Conservation (phyloP, 2,888 invertebrate genomes). For the Trichopoda pennipes region DNA sequence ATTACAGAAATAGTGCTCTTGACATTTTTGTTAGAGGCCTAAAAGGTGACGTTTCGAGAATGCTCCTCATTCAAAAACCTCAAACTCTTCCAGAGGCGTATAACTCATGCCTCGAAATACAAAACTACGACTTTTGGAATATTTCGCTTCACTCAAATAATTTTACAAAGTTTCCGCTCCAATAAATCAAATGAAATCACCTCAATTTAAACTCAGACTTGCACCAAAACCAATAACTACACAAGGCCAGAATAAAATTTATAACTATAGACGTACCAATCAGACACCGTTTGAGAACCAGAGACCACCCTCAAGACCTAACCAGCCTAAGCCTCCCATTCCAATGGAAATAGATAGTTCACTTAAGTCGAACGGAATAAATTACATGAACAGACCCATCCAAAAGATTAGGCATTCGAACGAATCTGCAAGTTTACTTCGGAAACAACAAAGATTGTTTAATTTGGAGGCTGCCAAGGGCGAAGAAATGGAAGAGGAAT, state of each 20-base stretch:
- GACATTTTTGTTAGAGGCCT: constrained; percentile 65
- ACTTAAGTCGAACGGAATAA: not conserved
- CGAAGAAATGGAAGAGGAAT: not conserved
- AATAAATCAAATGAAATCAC: constrained; percentile 19
- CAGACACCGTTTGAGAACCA: constrained; percentile 4
- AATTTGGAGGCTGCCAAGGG: constrained; percentile 9
- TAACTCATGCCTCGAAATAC: constrained; percentile 38
- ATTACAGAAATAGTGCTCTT: constrained; percentile 67
- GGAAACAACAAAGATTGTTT: constrained; percentile 33
- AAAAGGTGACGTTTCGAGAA: constrained; percentile 52
- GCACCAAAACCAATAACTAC: constrained; percentile 9
- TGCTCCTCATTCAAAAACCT: constrained; percentile 33
- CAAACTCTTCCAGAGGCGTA: constrained; percentile 38
- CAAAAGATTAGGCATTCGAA: not conserved
- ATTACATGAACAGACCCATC: constrained; percentile 22
- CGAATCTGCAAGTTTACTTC: constrained; percentile 1
- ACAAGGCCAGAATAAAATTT: constrained; percentile 11
- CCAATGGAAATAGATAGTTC: constrained; percentile 4
- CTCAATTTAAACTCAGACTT: constrained; percentile 5
- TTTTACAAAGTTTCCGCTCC: constrained; percentile 11
- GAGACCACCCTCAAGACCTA: constrained; percentile 11
- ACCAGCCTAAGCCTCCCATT: constrained; percentile 9
- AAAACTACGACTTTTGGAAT: constrained; percentile 28
- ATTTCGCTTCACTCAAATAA: not conserved
- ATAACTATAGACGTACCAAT: constrained; percentile 1